Evolutionary conservation across 1,140 invertebrate species (phyloP).

Genomic region (Cydia amplana): DNA sequence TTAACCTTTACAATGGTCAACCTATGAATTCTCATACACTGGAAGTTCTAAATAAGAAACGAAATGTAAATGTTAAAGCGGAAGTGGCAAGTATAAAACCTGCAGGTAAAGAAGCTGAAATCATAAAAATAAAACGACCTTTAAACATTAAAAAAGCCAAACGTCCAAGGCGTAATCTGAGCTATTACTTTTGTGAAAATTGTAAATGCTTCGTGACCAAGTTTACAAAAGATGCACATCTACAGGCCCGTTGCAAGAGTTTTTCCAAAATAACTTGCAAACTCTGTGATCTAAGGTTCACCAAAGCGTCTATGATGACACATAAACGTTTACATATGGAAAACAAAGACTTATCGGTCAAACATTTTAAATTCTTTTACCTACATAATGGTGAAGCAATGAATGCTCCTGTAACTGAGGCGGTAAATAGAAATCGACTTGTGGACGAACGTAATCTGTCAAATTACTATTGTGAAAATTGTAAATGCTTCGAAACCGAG

Average conservation of each 20-base stretch:
- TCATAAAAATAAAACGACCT: neutral
- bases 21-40: slow-evolving; percentile 52
- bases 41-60: slow-evolving; percentile 25
- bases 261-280: slow-evolving; percentile 47
- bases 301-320: slow-evolving; percentile 37
- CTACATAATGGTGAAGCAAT: slow-evolving; percentile 46
- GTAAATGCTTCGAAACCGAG: slow-evolving; percentile 7
- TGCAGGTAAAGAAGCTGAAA: neutral
- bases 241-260: slow-evolving; percentile 6
- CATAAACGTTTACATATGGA: slow-evolving; percentile 49
- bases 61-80: slow-evolving; percentile 43
- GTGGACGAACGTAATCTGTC: neutral
- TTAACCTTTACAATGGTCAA: slow-evolving; percentile 46
- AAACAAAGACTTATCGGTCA: slow-evolving; percentile 44
- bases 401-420: slow-evolving; percentile 48
- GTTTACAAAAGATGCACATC: neutral
- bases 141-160: neutral
- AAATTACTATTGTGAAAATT: neutral
- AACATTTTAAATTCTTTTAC: slow-evolving; percentile 56
- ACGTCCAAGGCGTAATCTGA: neutral
- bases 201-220: slow-evolving; percentile 23
- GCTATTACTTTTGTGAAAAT: neutral
- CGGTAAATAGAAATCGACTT: neutral
- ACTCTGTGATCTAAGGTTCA: slow-evolving; percentile 56
- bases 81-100: slow-evolving; percentile 45